phyloP scores from a whole-genome alignment of 1,140 invertebrate species.

The Ceratina japonica region DNA sequence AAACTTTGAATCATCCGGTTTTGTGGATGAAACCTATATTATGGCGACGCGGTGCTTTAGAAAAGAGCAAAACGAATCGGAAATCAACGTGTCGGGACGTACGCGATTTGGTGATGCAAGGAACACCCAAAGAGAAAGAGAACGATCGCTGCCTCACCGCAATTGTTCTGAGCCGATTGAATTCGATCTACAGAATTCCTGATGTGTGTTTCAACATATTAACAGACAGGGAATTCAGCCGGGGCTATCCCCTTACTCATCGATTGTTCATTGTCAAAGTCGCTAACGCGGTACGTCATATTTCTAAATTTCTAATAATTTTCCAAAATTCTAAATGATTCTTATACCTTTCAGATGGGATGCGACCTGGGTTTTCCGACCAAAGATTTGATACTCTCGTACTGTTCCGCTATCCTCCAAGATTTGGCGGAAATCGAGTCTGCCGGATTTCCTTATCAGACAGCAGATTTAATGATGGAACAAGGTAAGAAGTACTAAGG shows the following conservation, averaged over 20 bases:
- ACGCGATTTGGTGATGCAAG: constrained; percentile 56
- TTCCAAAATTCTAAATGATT: too few relatives aligned
- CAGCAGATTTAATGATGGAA: constrained; percentile 71
- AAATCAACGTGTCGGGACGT: constrained; percentile 31
- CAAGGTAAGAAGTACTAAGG: constrained; percentile 71
- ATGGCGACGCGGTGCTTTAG: constrained; percentile 52
- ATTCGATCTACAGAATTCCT: constrained; percentile 33
- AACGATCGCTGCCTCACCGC: constrained; percentile 69
- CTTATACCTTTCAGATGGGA: constrained; percentile 62
- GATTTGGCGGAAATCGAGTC: constrained; percentile 67
- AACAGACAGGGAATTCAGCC: constrained; percentile 49
- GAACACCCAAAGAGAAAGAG: constrained; percentile 68
- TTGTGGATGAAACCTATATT: constrained; percentile 63
- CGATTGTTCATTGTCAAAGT: constrained; percentile 67
- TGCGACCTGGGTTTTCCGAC: constrained; percentile 49
- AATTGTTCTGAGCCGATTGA: constrained; percentile 43
- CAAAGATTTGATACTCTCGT: constrained; percentile 55
- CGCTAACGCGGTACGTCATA: constrained; percentile 60
- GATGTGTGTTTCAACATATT: constrained; percentile 61
- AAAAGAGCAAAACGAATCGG: neutral
- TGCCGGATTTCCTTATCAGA: constrained; percentile 60
- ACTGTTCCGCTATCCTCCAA: constrained; percentile 69
- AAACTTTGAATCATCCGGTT: constrained; percentile 52
- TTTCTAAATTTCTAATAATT: neutral
- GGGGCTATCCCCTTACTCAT: constrained; percentile 75